phyloP scores from a whole-genome alignment of 2,797 vertebrate genomes.

The Gymnothorax reevesii region DNA sequence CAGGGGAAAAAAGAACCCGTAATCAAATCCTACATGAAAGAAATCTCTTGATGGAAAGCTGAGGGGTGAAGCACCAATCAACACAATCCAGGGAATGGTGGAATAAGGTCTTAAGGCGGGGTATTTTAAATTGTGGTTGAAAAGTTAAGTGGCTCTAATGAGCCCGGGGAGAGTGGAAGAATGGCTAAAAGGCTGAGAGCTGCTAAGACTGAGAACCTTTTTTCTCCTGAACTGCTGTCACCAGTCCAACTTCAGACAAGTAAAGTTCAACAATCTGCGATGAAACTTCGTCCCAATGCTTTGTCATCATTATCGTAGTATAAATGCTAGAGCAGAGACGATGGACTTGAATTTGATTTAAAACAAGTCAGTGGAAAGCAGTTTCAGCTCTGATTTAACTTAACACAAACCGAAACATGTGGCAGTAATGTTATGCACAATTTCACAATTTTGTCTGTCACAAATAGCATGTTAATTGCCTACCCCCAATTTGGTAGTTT shows the following conservation, averaged over 20 bases:
- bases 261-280: background rate
- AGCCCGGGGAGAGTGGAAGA: constrained; percentile 26
- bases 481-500: no score
- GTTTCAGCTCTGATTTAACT: background rate
- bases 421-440: no score
- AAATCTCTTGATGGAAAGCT: constrained; percentile 30
- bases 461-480: no score
- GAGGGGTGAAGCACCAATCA: constrained; percentile 31
- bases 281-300: constrained; percentile 2
- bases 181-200: constrained; percentile 27
- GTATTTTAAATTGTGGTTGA: constrained; percentile 34
- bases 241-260: background rate
- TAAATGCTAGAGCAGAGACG: background rate
- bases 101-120: constrained; percentile 24
- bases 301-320: background rate
- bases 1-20: background rate
- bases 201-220: background rate
- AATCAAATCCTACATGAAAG: constrained; percentile 35
- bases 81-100: constrained; percentile 4
- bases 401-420: background rate
- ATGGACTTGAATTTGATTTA: background rate
- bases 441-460: no score
- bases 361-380: background rate
- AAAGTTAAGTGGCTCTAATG: constrained; percentile 38
- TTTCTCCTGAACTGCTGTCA: background rate